Base-by-base conservation (phyloP, 2,113 vertebrate species). In the Heptranchias perlo region DNA sequence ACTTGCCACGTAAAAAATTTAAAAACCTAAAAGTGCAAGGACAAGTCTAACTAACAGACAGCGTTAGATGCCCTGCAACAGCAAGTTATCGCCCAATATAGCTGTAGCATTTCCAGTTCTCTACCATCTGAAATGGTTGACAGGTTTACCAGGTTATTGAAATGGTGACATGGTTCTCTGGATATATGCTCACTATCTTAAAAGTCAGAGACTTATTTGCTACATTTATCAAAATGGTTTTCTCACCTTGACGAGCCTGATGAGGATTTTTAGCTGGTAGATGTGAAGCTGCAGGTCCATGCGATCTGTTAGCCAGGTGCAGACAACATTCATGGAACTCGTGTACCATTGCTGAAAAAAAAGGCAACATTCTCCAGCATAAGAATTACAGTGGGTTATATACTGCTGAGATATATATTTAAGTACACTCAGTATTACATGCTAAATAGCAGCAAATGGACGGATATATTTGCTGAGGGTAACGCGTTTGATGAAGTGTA, bases 291-390 rank as follows among this genome's bases (percentile, higher is more conserved):
- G 99, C 96, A 99, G 98, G 97, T 99, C 99, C 99, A 99, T 99
- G 97, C 99, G 99, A 97, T 99, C 99, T 35, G 99, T 99, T 96
- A 99, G 97, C 99, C 99, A 99, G 96, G 99, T 99, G 97, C 99
- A 99, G 97, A 99, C 97, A 31, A 99, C 98, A 96, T 99, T 99
- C 99, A 99, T 99, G 96, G 99, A 99, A 98, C 99, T 99, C 97
- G 98, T 99, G 98, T 99, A 99, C 99, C 99, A 99, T 99, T 99
- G 99, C 99, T 99, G 99, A 97, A 99, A 99, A 98, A 99, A 97
- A 97, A 98, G 97, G 98, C 97, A 98, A 97, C 98, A 97, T 98
- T 98, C 98, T 99, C 99, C 98, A 99, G 98, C 98, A 98, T 97
- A 97, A 98, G 97, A 96, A 95, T 49, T 8, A 87, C 35, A 69